Conservation (phyloP, 2,113 vertebrate species). For the Panthera leo region DNA sequence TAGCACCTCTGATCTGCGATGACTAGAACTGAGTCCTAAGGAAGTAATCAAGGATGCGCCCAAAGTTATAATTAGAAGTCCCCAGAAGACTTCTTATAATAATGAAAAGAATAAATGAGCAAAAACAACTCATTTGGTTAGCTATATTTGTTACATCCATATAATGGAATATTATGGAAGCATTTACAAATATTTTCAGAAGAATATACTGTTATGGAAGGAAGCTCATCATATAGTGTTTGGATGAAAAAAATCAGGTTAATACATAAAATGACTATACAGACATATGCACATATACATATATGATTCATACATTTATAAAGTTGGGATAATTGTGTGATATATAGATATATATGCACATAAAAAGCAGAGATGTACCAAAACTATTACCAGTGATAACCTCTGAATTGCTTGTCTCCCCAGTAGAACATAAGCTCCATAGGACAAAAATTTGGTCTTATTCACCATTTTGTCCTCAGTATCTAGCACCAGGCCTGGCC, state of each 20-base stretch:
- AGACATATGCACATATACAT: background rate
- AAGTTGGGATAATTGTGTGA: background rate
- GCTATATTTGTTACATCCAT: background rate
- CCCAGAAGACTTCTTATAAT: background rate
- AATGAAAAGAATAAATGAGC: background rate
- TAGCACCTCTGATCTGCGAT: background rate
- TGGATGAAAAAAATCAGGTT: background rate
- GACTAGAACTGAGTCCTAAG: background rate
- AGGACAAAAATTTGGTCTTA: background rate
- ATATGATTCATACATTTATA: background rate
- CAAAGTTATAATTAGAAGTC: background rate
- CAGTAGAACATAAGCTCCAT: background rate
- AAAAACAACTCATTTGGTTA: conserved; percentile 3
- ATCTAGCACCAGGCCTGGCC: background rate
- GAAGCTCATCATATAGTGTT: background rate
- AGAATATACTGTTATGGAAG: background rate
- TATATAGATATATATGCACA: background rate
- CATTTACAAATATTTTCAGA: background rate
- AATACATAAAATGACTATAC: background rate
- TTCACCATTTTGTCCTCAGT: background rate
- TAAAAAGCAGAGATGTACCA: background rate
- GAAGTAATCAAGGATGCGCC: background rate
- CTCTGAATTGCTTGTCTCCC: background rate
- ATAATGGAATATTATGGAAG: background rate
- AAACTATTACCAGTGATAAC: background rate